phyloP scores from a whole-genome alignment of 2,797 vertebrate species.

The Brachymystax lenok region DNA sequence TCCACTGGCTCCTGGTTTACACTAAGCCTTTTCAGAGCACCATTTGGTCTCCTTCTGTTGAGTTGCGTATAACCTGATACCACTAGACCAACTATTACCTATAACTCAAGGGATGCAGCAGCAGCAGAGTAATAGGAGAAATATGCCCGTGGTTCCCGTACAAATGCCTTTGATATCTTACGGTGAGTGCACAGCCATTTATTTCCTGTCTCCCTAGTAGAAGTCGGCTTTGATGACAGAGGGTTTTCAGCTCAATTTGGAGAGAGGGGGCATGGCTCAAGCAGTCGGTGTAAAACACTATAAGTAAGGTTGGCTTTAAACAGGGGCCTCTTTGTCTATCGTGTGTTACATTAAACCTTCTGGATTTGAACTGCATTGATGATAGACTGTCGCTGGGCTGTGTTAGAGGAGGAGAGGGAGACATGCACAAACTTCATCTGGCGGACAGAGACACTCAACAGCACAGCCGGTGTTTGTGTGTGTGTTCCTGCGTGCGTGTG shows the following conservation, averaged over 20 bases:
- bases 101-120: constrained; percentile 7
- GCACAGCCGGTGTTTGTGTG: background rate
- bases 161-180: constrained; percentile 33
- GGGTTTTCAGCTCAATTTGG: constrained; percentile 43
- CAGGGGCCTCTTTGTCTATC: background rate
- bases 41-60: background rate
- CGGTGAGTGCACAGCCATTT: constrained; percentile 30
- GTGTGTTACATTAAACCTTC: background rate
- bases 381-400: background rate
- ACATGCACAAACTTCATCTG: constrained; percentile 31
- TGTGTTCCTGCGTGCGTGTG: background rate
- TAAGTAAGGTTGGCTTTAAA: background rate
- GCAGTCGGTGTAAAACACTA: background rate
- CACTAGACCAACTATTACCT: background rate
- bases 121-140: constrained; percentile 18
- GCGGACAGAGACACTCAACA: constrained; percentile 11
- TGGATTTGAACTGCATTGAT: background rate
- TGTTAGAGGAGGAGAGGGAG: background rate
- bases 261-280: background rate
- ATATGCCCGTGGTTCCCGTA: constrained; percentile 23
- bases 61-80: constrained; percentile 7
- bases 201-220: constrained; percentile 46
- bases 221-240: constrained; percentile 51
- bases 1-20: background rate
- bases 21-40: background rate